These are phyloP conservation scores for Argentina silus DNA, from an alignment of 2,797 vertebrate genomes.

Conservation along the genomic window DNA sequence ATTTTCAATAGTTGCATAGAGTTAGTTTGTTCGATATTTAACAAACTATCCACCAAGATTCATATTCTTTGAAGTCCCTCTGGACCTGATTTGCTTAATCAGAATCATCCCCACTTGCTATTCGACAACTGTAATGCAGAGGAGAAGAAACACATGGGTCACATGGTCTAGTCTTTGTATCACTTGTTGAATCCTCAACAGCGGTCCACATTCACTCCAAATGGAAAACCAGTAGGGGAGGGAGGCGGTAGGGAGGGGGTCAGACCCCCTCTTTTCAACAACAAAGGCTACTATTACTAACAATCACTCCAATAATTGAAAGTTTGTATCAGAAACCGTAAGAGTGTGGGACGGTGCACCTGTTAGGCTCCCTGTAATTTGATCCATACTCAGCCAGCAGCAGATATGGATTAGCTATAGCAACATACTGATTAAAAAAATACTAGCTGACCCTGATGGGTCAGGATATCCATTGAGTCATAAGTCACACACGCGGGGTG, in stretches of 20 bases:
- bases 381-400: conserved; percentile 67
- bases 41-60: too few relatives aligned
- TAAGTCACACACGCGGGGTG: background rate
- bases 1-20: too few relatives aligned
- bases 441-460: conserved; percentile 64
- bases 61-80: conserved; percentile 58
- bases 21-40: too few relatives aligned
- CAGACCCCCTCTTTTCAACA: conserved; percentile 69
- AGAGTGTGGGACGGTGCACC: conserved; percentile 1
- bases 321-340: conserved; percentile 55
- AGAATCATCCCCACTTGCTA: conserved; percentile 73
- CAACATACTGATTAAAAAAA: conserved; percentile 72
- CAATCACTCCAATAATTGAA: conserved; percentile 66
- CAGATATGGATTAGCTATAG: conserved; percentile 71
- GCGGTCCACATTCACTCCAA: conserved; percentile 69
- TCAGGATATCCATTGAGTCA: conserved; percentile 69
- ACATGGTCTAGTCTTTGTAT: conserved; percentile 75
- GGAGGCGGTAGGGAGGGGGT: conserved; percentile 42
- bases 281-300: conserved; percentile 74
- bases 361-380: conserved; percentile 60
- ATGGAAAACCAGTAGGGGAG: conserved; percentile 49
- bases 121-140: conserved; percentile 74
- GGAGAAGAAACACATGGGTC: conserved; percentile 71
- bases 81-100: conserved; percentile 64
- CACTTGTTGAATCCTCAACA: conserved; percentile 80